Evolutionary conservation across 1,140 invertebrate genomes (phyloP).

Genomic region (Caenorhabditis brenneri): DNA sequence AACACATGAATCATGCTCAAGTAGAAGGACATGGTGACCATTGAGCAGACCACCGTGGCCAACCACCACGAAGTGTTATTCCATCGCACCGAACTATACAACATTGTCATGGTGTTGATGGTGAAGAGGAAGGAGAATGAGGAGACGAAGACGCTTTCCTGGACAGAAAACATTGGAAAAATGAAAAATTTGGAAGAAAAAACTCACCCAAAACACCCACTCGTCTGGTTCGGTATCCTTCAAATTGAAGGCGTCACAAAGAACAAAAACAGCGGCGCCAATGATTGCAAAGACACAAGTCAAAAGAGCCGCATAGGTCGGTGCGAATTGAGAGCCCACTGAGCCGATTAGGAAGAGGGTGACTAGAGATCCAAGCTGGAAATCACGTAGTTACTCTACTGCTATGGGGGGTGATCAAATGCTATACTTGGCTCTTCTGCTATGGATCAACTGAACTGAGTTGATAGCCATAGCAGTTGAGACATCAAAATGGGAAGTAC

Average conservation of each 20-base stretch:
- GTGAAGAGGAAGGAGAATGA: conserved; percentile 28
- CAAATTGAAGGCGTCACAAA: neutral
- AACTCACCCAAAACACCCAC: conserved; percentile 5
- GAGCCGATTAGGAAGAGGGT: neutral
- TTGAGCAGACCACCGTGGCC: neutral
- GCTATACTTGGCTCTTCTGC: too few species aligned
- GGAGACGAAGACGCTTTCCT: conserved; percentile 1
- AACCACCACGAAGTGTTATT: conserved; percentile 25
- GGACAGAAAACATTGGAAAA: neutral
- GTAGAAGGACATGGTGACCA: neutral
- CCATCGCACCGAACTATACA: conserved; percentile 27
- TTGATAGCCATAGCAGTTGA: too few species aligned
- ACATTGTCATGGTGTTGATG: conserved; percentile 9
- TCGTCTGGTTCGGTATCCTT: conserved; percentile 17
- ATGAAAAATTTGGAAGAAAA: neutral
- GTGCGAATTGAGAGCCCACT: neutral
- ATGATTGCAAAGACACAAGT: neutral
- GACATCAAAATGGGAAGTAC: too few species aligned
- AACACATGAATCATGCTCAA: neutral
- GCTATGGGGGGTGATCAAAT: too few species aligned
- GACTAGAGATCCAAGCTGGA: neutral
- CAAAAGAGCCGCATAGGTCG: conserved; percentile 2
- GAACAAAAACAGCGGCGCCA: neutral
- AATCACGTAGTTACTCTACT: neutral
- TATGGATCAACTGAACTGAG: too few species aligned